Percentiles rank a stretch among this genome's conserved stretches.
Conservation (phyloP, 2,113 vertebrate genomes). For the Octodon degus region DNA sequence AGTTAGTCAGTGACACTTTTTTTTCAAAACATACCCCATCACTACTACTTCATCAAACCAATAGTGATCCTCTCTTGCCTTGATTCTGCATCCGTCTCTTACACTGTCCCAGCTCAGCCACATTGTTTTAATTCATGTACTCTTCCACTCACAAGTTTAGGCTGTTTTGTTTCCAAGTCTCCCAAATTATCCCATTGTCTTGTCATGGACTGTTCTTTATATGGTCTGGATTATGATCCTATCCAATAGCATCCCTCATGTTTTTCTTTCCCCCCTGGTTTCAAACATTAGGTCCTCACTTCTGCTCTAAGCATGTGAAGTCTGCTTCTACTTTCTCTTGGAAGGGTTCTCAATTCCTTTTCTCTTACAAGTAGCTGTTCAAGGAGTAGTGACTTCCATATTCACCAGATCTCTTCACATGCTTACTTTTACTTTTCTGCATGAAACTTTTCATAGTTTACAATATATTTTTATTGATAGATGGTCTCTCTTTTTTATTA, state of each 20-base stretch:
- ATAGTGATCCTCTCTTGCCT: background rate
- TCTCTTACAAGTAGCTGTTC: background rate
- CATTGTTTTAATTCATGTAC: background rate
- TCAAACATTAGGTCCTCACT: background rate
- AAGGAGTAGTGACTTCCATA: background rate
- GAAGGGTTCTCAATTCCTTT: background rate
- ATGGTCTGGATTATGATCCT: background rate
- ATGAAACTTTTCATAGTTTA: background rate
- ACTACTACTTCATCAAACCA: background rate
- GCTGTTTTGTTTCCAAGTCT: background rate
- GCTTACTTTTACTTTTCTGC: background rate
- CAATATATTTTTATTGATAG: background rate
- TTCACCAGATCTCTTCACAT: background rate
- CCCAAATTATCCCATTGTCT: background rate
- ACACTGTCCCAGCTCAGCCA: background rate
- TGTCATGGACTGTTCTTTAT: background rate
- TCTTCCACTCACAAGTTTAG: background rate
- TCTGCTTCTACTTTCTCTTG: background rate
- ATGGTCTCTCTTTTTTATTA: background rate
- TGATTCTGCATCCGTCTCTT: background rate
- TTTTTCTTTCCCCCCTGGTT: background rate
- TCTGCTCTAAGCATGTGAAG: background rate
- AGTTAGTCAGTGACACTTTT: background rate
- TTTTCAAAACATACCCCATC: background rate
- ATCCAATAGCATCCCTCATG: background rate